phyloP scores from a whole-genome alignment of 2,888 invertebrate genomes.

The Listrodromus nycthemerus region DNA sequence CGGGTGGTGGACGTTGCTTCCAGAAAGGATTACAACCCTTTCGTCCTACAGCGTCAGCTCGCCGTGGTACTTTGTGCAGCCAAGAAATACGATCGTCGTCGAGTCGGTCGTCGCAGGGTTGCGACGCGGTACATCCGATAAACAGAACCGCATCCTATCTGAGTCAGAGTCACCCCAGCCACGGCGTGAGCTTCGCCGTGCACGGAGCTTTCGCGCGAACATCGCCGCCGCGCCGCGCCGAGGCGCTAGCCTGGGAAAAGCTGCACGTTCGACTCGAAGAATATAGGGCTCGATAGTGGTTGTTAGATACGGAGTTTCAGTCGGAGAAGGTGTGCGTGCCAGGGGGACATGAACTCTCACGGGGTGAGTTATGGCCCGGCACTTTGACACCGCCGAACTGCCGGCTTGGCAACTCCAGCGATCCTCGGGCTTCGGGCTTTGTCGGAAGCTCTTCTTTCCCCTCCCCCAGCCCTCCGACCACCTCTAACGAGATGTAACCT shows the following conservation, averaged over 20 bases:
- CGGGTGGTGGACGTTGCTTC: conserved; percentile 5
- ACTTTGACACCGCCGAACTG: conserved; percentile 78
- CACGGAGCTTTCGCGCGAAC: conserved; percentile 33
- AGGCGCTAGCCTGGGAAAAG: conserved; percentile 32
- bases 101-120: conserved; percentile 34
- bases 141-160: conserved; percentile 60
- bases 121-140: conserved; percentile 57
- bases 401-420: conserved; percentile 63
- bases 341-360: conserved; percentile 78
- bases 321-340: conserved; percentile 75
- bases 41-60: not conserved
- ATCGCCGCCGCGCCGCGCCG: not conserved
- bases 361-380: conserved; percentile 78
- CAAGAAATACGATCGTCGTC: conserved; percentile 62
- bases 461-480: not conserved
- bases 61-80: conserved; percentile 23
- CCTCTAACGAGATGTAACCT: not conserved
- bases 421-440: conserved; percentile 42
- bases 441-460: conserved; percentile 38
- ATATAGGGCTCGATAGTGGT: conserved; percentile 35
- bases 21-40: conserved; percentile 12
- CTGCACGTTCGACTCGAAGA: conserved; percentile 42
- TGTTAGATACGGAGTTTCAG: conserved; percentile 54
- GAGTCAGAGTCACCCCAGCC: conserved; percentile 27
- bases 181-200: conserved; percentile 47